Evolutionary conservation across 2,113 vertebrate genomes (phyloP).

Genomic region (Oryzias celebensis): DNA sequence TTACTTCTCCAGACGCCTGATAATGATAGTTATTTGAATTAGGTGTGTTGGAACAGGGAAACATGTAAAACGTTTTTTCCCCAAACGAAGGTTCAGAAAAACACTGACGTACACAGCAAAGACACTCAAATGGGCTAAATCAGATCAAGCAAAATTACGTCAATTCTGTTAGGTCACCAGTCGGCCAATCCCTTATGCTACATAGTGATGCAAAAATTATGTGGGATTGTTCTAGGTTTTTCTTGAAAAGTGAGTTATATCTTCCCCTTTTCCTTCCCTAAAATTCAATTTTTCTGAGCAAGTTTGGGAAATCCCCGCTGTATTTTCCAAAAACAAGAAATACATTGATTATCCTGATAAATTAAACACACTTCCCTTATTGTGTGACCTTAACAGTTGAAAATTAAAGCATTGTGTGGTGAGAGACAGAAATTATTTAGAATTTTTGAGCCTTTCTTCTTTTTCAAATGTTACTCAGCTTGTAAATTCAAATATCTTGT

Average conservation of each 20-base stretch:
- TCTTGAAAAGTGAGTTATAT: slow-evolving; percentile 6
- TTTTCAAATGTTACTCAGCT: slow-evolving; percentile 19
- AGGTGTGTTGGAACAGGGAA: too few relatives aligned
- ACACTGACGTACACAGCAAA: background rate
- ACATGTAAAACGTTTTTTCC: too few relatives aligned
- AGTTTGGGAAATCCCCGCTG: slow-evolving; percentile 58
- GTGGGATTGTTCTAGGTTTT: slow-evolving; percentile 16
- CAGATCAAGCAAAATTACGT: background rate
- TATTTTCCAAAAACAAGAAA: slow-evolving; percentile 35
- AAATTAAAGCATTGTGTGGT: slow-evolving; percentile 2
- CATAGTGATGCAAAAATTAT: slow-evolving; percentile 19
- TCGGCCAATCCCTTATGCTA: slow-evolving; percentile 15
- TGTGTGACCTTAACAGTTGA: slow-evolving; percentile 24
- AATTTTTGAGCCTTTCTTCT: slow-evolving; percentile 29
- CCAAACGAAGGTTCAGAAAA: too few relatives aligned
- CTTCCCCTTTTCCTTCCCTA: slow-evolving; percentile 31
- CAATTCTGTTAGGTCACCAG: slow-evolving; percentile 14
- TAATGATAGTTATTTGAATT: too few relatives aligned
- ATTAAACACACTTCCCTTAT: slow-evolving; percentile 34
- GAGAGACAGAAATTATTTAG: slow-evolving; percentile 38
- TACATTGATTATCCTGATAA: slow-evolving; percentile 30
- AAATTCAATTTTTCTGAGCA: slow-evolving; percentile 38
- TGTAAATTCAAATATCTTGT: slow-evolving; percentile 36
- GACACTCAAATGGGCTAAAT: background rate
- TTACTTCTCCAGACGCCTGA: too few relatives aligned